A percentile compares a stretch with the other conserved stretches of the same genome.
Evolutionary conservation across 2,113 vertebrate species (phyloP).

Genomic region (Rattus norvegicus): DNA sequence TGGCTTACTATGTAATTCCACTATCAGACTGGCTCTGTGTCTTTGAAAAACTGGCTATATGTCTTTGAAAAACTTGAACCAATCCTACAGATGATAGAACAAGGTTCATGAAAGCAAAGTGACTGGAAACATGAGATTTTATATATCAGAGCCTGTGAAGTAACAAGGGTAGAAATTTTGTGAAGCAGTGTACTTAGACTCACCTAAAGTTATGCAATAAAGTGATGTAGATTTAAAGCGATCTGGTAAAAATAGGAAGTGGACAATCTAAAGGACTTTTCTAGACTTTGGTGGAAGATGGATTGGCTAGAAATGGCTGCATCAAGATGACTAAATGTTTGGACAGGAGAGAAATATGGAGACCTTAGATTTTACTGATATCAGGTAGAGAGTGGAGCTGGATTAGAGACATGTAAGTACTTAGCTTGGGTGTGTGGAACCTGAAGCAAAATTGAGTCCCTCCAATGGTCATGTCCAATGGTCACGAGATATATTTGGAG

Average conservation of each 20-base stretch:
- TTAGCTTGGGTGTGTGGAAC: background rate
- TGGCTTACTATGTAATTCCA: background rate
- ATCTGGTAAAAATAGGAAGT: background rate
- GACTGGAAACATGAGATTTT: background rate
- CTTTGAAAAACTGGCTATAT: background rate
- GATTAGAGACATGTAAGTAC: background rate
- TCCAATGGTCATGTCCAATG: accelerated
- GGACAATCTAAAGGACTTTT: background rate
- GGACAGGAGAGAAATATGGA: background rate
- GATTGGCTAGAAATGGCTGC: background rate
- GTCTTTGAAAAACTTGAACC: background rate
- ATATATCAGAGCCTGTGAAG: background rate
- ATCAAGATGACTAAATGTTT: background rate
- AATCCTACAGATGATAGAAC: background rate
- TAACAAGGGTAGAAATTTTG: background rate
- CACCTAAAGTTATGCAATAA: background rate
- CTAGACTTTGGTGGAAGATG: background rate
- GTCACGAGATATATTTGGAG: background rate
- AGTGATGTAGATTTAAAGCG: background rate
- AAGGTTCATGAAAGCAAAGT: background rate
- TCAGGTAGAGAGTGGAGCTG: background rate
- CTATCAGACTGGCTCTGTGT: background rate
- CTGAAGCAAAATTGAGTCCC: background rate
- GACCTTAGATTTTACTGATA: background rate
- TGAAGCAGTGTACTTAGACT: background rate